Evolutionary conservation across 2,113 vertebrate genomes (phyloP).

Genomic region (Crotalus horridus): DNA sequence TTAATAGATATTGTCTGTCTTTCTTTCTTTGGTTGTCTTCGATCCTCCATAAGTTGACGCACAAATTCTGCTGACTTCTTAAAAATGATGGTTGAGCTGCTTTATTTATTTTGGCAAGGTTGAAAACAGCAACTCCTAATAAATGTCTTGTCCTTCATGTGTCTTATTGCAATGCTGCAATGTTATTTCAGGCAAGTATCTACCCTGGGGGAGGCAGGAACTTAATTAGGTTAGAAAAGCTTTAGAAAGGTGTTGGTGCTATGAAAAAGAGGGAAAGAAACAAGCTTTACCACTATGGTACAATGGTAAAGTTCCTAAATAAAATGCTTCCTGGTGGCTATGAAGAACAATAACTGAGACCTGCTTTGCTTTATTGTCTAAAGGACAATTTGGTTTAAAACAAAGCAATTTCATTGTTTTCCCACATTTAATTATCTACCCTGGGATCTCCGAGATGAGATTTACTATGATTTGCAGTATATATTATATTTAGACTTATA

Average conservation of each 20-base stretch:
- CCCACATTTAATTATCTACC: not conserved
- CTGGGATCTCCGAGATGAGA: not conserved
- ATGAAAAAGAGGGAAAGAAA: not conserved
- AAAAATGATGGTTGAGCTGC: constrained; percentile 46
- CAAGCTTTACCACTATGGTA: constrained; percentile 25
- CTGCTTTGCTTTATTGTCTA: not conserved
- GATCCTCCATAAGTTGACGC: not conserved
- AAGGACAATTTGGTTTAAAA: constrained; percentile 25
- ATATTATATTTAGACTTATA: not conserved
- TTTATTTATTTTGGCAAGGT: constrained; percentile 58
- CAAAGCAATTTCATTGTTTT: not conserved
- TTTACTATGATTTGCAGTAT: not conserved
- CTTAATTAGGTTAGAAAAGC: constrained; percentile 55
- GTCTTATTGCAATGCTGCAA: constrained; percentile 53
- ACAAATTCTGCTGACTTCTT: constrained; percentile 53
- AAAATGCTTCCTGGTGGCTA: not conserved
- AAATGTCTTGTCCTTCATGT: constrained; percentile 57
- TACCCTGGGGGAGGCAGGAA: constrained; percentile 49
- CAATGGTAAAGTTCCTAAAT: constrained; percentile 40
- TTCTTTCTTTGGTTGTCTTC: fast-evolving
- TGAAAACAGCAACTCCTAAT: constrained; percentile 62
- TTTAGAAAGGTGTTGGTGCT: constrained; percentile 43
- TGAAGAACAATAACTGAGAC: constrained; percentile 29
- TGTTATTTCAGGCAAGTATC: constrained; percentile 60
- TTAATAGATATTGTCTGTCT: fast-evolving